These are phyloP conservation scores for Daptonema setosum DNA, from an alignment of 2,888 invertebrate species.

Conservation along the genomic window DNA sequence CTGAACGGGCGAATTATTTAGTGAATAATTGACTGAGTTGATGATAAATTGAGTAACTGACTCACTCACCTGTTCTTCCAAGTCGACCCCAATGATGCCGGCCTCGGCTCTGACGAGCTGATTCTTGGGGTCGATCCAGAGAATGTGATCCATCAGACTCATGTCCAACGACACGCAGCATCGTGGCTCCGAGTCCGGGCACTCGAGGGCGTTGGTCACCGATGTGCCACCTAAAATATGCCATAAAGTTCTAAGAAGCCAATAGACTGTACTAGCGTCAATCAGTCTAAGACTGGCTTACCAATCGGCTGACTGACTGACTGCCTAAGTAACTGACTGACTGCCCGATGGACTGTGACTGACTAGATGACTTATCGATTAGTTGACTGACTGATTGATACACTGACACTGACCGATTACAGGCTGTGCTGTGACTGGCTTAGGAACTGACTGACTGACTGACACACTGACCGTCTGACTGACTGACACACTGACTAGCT, in stretches of 20 bases:
- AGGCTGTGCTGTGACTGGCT: too few relatives aligned
- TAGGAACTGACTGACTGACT: too few relatives aligned
- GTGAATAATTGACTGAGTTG: not conserved
- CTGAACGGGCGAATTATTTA: too few relatives aligned
- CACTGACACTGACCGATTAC: too few relatives aligned
- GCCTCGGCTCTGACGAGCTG: slow-evolving; percentile 59
- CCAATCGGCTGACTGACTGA: too few relatives aligned
- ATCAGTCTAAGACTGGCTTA: not conserved
- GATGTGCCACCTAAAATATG: slow-evolving; percentile 55
- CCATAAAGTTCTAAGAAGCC: not conserved
- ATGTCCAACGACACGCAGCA: slow-evolving; percentile 76
- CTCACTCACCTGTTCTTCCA: slow-evolving; percentile 43
- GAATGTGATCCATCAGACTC: slow-evolving; percentile 71
- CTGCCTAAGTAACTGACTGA: too few relatives aligned
- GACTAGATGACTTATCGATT: too few relatives aligned
- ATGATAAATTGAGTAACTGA: not conserved
- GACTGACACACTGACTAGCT: too few relatives aligned
- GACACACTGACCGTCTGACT: too few relatives aligned
- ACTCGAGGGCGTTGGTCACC: slow-evolving; percentile 64
- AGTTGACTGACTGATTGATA: too few relatives aligned
- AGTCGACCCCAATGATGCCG: slow-evolving; percentile 78
- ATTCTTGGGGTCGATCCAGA: slow-evolving; percentile 75
- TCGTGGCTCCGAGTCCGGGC: slow-evolving; percentile 51
- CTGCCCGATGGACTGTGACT: too few relatives aligned
- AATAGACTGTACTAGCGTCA: not conserved